phyloP scores from a whole-genome alignment of 30 jellyfish, hydroid and myxozoan species.

The Aurelia coerulea region DNA sequence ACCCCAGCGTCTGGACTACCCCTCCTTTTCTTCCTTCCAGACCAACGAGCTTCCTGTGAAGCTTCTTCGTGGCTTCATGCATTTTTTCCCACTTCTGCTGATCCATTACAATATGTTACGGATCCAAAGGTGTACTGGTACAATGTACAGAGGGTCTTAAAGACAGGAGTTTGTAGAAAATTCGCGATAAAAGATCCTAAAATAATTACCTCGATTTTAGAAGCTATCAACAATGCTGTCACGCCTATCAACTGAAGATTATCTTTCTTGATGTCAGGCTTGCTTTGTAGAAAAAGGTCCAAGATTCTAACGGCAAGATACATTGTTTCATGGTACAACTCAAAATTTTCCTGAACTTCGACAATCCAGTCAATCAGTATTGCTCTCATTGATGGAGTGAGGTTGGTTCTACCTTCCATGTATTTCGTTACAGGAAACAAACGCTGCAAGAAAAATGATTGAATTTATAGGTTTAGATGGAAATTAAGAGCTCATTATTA shows the following conservation, averaged over 20 bases:
- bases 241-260: slow-evolving; percentile 90
- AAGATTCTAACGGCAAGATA: slow-evolving; percentile 85
- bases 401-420: slow-evolving; percentile 52
- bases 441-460: slow-evolving; percentile 17
- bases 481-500: neutral
- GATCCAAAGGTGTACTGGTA: no score
- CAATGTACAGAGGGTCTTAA: no score
- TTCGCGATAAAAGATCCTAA: no score
- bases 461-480: neutral
- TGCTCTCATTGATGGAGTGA: slow-evolving; percentile 90
- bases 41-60: no score
- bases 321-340: slow-evolving; percentile 90
- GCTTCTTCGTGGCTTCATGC: no score
- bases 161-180: no score
- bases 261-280: slow-evolving; percentile 59
- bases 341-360: slow-evolving; percentile 96
- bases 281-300: slow-evolving; percentile 81
- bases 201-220: slow-evolving; percentile 83
- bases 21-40: no score
- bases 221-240: slow-evolving; percentile 81
- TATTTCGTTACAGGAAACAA: slow-evolving; percentile 64
- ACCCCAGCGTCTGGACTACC: no score
- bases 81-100: no score
- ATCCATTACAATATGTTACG: no score
- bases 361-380: slow-evolving; percentile 96